These are phyloP conservation scores for Phyllotis vaccarum DNA, from an alignment of 2,797 vertebrate genomes.

Conservation along the genomic window DNA sequence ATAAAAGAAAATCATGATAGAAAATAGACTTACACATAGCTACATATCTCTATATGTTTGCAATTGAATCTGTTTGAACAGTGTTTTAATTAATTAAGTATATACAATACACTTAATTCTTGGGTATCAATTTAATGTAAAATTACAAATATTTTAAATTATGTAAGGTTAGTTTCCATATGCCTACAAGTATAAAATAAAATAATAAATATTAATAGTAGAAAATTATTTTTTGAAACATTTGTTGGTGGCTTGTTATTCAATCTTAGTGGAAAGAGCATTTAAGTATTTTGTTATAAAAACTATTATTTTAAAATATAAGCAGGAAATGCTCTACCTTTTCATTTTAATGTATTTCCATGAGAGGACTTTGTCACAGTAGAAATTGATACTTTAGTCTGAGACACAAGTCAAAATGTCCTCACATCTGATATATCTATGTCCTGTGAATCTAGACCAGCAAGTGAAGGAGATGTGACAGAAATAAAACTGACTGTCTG, in stretches of 20 bases:
- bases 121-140: slow-evolving; percentile 19
- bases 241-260: neutral
- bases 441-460: fast-evolving
- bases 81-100: neutral
- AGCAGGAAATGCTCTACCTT: neutral
- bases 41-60: neutral
- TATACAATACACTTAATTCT: neutral
- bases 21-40: neutral
- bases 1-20: neutral
- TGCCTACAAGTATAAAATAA: neutral
- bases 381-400: neutral
- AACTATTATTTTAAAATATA: neutral
- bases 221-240: slow-evolving; percentile 16
- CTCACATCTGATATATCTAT: neutral
- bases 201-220: neutral
- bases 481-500: neutral
- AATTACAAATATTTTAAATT: slow-evolving; percentile 30
- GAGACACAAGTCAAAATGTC: neutral
- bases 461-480: neutral
- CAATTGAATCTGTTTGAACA: neutral
- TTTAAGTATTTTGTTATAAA: slow-evolving; percentile 12
- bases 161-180: neutral
- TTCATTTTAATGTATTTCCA: too few relatives aligned
- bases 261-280: neutral
- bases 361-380: neutral